A percentile compares a stretch with the other conserved stretches of the same genome.
Conservation (phyloP, 2,797 vertebrate genomes). For the Sciurus vulgaris region DNA sequence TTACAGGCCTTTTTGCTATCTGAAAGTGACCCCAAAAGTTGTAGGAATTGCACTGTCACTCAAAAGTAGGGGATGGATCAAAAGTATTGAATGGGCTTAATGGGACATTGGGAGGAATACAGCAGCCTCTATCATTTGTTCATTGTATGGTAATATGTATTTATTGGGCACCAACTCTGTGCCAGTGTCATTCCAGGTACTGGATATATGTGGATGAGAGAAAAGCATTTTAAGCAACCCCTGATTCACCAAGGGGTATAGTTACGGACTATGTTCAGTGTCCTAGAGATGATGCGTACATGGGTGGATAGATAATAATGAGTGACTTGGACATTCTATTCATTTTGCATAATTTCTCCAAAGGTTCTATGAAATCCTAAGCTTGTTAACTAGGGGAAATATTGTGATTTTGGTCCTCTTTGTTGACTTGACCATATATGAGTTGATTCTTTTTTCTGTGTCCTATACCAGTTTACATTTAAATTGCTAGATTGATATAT, state of each 20-base stretch:
- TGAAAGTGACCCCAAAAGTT: neutral
- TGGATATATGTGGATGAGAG: too few species aligned
- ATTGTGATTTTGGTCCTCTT: neutral
- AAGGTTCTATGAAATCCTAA: neutral
- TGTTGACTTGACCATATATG: neutral
- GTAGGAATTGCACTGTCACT: neutral
- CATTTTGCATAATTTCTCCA: neutral
- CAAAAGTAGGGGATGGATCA: neutral
- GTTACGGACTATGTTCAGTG: neutral
- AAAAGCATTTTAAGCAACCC: neutral
- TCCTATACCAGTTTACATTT: neutral
- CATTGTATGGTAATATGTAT: neutral
- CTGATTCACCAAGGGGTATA: neutral
- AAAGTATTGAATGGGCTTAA: neutral
- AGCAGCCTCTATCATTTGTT: neutral
- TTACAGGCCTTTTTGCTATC: neutral
- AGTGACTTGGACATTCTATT: neutral
- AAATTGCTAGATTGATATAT: neutral
- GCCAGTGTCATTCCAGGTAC: neutral
- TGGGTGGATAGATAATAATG: neutral
- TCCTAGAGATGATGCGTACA: neutral
- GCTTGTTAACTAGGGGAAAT: neutral
- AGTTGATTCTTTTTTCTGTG: neutral
- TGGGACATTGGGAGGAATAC: neutral
- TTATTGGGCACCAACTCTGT: neutral